Evolutionary conservation across 2,888 invertebrate species (phyloP), one percentile per base, ranked within the genome.

Genomic region (Aphelenchoides bicaudatus): DNA sequence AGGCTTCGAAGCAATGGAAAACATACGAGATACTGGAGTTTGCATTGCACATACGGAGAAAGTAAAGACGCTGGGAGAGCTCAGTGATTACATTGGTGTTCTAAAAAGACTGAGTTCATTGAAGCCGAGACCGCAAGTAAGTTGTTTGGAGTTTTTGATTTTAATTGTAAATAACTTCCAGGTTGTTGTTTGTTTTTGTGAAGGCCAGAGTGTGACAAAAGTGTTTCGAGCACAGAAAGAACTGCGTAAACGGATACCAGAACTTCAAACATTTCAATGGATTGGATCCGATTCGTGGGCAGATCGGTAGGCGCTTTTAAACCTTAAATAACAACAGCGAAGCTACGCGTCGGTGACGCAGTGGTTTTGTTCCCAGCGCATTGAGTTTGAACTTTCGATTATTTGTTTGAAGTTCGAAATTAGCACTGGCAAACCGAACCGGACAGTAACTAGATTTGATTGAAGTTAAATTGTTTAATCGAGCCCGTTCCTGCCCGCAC

Each of bases 31-130:
- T 27, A 51, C 82, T 28, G 85, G 85, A 52, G 85, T 88, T 48
- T 88, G 88, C 80, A 86, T 88, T 56, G 88, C 88, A 3, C 84
- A 85, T 60, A 85, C 85, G 65, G 86, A 86, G 73, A 85, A 85
- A 2, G 84, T 87, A 27, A 77, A 77, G 56, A 68, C 64, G n/a
- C 58, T 78, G 25, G 77, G 71, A 2, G 67, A 68, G 21, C 57
- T 63, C 6, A 30, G 28, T 13, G 58, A 38, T 19, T 57, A 31
- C 25, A 27, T 61, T 29, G 39, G 66, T 58, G 72, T 73, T 4
- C 63, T 77, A 10, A 56, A 51, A 10, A 56, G 64, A 25, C 56
- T 77, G 34, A 46, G 59, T 21, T 43, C 58, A 13, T 67, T 73
- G 51, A 73, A 71, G 50, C 58, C 69, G 16, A 65, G 77, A 1